Base-by-base conservation (phyloP, 2,113 vertebrate genomes). In the Carollia perspicillata region DNA sequence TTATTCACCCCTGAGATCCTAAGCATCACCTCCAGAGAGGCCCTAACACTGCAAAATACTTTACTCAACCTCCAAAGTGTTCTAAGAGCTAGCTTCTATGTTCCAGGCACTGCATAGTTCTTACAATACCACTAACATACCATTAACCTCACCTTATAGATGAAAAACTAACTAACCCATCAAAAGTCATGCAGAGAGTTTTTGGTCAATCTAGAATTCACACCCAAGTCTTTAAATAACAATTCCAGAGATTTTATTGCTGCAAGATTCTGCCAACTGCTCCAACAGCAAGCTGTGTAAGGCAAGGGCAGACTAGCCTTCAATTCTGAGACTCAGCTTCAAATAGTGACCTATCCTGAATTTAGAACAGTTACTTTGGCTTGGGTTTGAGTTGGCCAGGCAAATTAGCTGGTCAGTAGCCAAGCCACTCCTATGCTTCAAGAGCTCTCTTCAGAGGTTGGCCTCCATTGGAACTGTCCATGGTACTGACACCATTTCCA, bases 401-500 rank as follows among this genome's bases (percentile, higher is more conserved):
- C 30, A 92, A 71, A 77, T 84, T 53, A 87, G 44, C 66, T 75
- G 71, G 5, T 89, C 47, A 79, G 22, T 26, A 35, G n/a, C 60
- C 60, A 87, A 44, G 87, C 72, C 47, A 17, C 8, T 65, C 13
- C 18, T 69, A 47, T 69, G 55, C 28, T 40, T 78, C 18, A 14
- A 55, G 33, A 71, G 3, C 28, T 22, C 17, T 40, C 35, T 44
- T 44, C 55, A 4, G 28, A 87, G 37, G 1, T 1, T 28, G 7
- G n/a, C 2, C 6, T 68, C 35, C 6, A 12, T 1, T 26, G 30
- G 94, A 96, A 68, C 94, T 97, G 51, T 97, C 97, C 93, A 0
- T 94, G 96, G 97, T 97, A 0, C 96, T 97, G 88, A 93, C 20
- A 74, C 11, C 40, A 77, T 23, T 74, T 92, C 3, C 22, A 30